Evolutionary conservation across 2,888 invertebrate genomes (phyloP), one percentile per base, ranked within the genome.

Genomic region (Oscheius sp.): DNA sequence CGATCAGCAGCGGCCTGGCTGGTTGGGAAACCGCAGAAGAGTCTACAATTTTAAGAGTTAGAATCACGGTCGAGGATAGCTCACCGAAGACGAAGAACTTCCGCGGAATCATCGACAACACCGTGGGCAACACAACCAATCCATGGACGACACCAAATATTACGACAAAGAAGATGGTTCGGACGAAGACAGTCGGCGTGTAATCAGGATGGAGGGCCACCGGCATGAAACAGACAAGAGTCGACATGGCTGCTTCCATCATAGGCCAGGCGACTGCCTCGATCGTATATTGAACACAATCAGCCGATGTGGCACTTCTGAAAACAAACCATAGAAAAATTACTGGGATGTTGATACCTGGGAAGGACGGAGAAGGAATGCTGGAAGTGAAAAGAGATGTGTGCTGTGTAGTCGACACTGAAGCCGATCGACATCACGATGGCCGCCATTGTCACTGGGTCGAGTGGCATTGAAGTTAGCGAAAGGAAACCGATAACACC

Each of bases 371-470:
- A 55, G 43, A 55, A 64, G 12, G 74, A 70, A 25, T 69, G 66
- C 29, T 79, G 78, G 64, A 69, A 79, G 70, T 80, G 80, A 43
- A 75, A 80, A 41, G 69, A 72, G 63, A 76, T 68, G 59, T 80
- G 80, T 16, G 80, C 80, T 1, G 80, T 78, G 72, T 71, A 78
- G 55, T 80, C 78, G 13, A 80, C 80, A 1, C 71, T 70, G 69
- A 78, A 77, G 0, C 80, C 80, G 25, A 80, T 80, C 18, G 73
- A 71, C 79, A 80, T 79, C 29, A 80, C 68, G 6, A 79, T 72
- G 45, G 78, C 76, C 13, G 75, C 55, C 74, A 76, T 71, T 5
- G 78, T 76, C 18, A 80, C 64, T 1, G 79, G 79, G 63, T 80
- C 80, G 21, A 80, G 72, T 27, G 73, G 72, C 27, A 76, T 52